phyloP scores from a whole-genome alignment of 2,113 vertebrate species.

The Sciurus niger region DNA sequence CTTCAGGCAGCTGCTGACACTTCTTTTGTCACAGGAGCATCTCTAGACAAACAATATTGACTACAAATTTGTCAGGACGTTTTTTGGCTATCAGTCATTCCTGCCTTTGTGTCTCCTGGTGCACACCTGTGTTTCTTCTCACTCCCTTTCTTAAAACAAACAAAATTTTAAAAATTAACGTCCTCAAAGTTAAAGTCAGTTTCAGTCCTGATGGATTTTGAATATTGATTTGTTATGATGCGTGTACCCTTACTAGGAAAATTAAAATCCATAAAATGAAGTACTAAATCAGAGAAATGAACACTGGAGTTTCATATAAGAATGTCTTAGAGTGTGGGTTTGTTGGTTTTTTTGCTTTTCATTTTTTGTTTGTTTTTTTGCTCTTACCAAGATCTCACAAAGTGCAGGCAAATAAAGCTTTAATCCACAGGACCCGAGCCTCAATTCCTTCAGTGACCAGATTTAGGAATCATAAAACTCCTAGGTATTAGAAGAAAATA shows the following conservation, averaged over 20 bases:
- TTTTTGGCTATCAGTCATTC: not conserved
- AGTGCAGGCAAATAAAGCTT: not conserved
- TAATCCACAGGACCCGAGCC: not conserved
- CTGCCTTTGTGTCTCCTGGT: conserved; percentile 15
- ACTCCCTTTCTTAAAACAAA: not conserved
- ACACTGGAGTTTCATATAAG: not conserved
- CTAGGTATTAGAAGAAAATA: not conserved
- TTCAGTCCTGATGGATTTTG: not conserved
- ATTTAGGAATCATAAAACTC: not conserved
- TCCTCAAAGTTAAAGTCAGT: not conserved
- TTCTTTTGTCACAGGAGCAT: conserved; percentile 62
- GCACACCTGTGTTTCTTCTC: conserved; percentile 8
- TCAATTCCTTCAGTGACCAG: not conserved
- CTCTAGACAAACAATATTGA: conserved; percentile 71
- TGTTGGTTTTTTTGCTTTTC: not conserved
- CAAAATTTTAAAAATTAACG: conserved; percentile 5
- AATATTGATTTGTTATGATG: not conserved
- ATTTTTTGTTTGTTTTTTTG: not conserved
- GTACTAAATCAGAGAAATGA: not conserved
- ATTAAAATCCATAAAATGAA: not conserved
- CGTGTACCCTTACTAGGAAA: not conserved
- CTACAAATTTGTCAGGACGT: conserved; percentile 17
- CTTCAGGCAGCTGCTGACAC: conserved; percentile 62
- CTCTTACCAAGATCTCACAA: conserved; percentile 7
- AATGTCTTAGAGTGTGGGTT: not conserved